These are phyloP conservation scores for Channallabes apus DNA, from an alignment of 2,797 vertebrate species.

Conservation along the genomic window DNA sequence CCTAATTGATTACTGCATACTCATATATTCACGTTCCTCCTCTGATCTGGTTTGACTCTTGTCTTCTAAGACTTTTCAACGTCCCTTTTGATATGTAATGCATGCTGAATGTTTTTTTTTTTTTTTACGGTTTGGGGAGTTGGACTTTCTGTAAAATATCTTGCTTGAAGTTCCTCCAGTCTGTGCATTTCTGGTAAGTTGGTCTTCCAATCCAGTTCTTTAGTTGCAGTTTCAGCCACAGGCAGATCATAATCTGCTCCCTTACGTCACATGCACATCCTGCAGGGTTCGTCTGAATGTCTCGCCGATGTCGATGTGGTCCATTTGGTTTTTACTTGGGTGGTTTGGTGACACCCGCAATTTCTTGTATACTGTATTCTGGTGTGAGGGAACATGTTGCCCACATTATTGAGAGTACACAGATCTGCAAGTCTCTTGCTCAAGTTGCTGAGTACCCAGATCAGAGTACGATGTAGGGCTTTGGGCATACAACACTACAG, in stretches of 20 bases:
- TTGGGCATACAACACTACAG: neutral
- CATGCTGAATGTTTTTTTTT: neutral
- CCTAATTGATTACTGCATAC: neutral
- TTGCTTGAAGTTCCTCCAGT: neutral
- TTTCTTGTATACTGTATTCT: neutral
- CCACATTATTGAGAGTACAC: neutral
- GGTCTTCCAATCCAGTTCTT: neutral
- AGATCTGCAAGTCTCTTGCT: neutral
- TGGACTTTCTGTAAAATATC: neutral
- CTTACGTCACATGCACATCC: neutral
- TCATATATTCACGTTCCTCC: neutral
- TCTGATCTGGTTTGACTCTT: neutral
- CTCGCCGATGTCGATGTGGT: neutral
- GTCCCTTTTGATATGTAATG: neutral
- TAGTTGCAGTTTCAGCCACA: neutral
- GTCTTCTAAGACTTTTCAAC: neutral
- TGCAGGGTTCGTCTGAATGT: neutral
- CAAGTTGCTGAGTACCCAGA: neutral
- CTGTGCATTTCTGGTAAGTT: neutral
- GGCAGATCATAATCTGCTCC: neutral
- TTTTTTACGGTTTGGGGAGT: no score
- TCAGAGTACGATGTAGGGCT: neutral
- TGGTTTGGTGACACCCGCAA: neutral
- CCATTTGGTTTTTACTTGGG: neutral
- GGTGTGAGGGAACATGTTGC: neutral